phyloP scores from a whole-genome alignment of 2,113 vertebrate species.

The Phalacrocorax aristotelis region DNA sequence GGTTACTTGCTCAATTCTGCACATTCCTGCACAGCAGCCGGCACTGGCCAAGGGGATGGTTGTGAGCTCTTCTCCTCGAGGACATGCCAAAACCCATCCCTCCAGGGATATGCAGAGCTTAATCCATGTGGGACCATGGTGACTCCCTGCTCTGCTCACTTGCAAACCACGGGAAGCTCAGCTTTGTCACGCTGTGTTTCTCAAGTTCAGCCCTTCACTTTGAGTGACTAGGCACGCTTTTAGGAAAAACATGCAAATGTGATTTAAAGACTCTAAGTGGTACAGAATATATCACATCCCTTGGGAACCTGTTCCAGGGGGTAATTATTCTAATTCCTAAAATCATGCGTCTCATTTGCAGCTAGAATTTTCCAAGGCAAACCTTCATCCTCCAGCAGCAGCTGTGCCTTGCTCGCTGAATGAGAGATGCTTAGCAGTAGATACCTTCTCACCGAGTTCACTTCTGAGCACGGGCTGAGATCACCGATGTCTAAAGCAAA shows the following conservation, averaged over 20 bases:
- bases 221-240: background rate
- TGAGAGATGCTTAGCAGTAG: background rate
- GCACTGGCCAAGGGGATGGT: rapidly evolving
- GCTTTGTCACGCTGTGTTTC: background rate
- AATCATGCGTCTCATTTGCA: constrained; percentile 52
- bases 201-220: background rate
- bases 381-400: background rate
- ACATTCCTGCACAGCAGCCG: background rate
- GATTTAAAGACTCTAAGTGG: constrained; percentile 60
- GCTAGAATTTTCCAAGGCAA: constrained; percentile 58
- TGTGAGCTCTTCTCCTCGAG: background rate
- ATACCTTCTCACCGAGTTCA: background rate
- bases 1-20: background rate
- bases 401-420: background rate
- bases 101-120: background rate
- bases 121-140: rapidly evolving
- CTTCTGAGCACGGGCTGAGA: background rate
- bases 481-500: background rate
- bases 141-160: background rate
- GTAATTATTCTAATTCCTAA: constrained; percentile 67
- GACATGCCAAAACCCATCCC: background rate
- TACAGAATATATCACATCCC: constrained; percentile 59
- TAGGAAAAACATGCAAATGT: constrained; percentile 54
- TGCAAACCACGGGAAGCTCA: background rate
- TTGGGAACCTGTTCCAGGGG: constrained; percentile 51